A percentile compares a stretch with the other conserved stretches of the same genome.
These are phyloP conservation scores for Excalfactoria chinensis DNA, from an alignment of 2,113 vertebrate genomes.

Conservation along the genomic window DNA sequence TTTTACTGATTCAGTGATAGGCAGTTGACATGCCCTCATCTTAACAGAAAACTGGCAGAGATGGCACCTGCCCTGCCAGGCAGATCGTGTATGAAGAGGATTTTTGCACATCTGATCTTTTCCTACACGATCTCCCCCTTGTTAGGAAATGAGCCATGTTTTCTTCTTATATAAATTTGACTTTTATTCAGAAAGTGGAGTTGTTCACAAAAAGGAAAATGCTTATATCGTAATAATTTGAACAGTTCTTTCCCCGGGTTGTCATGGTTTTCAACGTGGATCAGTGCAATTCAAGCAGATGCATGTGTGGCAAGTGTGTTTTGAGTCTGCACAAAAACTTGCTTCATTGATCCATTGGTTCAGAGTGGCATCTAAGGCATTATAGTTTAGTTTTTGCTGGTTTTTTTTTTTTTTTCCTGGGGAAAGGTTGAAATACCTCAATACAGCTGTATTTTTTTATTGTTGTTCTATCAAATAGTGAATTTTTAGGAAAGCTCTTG, in stretches of 20 bases:
- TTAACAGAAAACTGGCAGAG: neutral
- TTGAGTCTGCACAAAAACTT: neutral
- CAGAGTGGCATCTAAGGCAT: neutral
- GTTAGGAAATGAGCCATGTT: neutral
- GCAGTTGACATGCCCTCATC: neutral
- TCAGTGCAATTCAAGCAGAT: neutral
- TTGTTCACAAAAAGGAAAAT: neutral
- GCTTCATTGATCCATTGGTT: neutral
- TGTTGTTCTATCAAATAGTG: neutral
- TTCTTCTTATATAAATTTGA: neutral
- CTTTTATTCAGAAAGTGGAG: neutral
- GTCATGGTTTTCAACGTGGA: neutral
- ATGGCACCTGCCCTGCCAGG: neutral
- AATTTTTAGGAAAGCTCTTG: neutral
- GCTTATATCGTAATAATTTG: neutral
- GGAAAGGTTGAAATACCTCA: neutral
- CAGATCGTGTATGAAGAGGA: neutral
- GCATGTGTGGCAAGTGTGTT: rapidly evolving
- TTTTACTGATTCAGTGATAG: neutral
- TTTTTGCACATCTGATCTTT: neutral
- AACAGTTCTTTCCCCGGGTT: rapidly evolving
- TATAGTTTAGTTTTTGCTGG: neutral
- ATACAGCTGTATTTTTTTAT: neutral
- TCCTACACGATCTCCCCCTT: neutral
- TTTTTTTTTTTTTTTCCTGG: neutral